Base-by-base conservation (phyloP, 2,113 vertebrate species). In the Aegotheles bennettii region DNA sequence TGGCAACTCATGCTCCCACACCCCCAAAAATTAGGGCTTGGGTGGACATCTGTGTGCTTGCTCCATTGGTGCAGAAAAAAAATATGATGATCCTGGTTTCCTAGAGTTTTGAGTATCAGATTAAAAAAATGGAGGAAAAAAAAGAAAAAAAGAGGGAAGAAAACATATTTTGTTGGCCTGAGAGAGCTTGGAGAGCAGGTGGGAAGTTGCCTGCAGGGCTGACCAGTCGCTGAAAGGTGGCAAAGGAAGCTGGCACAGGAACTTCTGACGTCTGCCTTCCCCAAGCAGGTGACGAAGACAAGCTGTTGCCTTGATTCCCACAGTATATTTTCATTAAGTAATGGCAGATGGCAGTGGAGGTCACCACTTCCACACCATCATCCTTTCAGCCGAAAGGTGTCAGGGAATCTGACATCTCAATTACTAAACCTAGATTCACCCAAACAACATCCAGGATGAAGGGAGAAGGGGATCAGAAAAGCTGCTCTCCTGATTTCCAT, bases 321-420 rank as follows among this genome's bases (percentile, higher is more conserved):
- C 93, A 87, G 95, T 89, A 85, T 63, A 88, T 94, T 96, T 96
- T 91, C 96, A 97, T 95, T 84, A 95, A 76, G 89, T 63, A 3
- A 2, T 93, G 89, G 92, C 96, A 97, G 96, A 96, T 93, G 93
- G 95, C 87, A 84, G 69, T 6, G 11, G 93, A 93, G 95, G 95
- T 96, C 91, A 94, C 81, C 0, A 9, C 90, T 91, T 93, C 93
- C 91, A 94, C 91, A 86, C 84, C 95, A 40, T 13, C 93, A 88
- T 84, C 88, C 67, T 87, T 73, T 11, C 90, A 90, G 61, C 53
- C 1, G 59, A 79, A 82, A 89, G 84, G 90, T 68, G 81, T 82
- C 93, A 67, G 76, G 67, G 73, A 95, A 67, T 76, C 65, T 81
- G 87, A 94, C 85, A 73, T 86, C 92, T 96, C 93, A 82, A 84